Evolutionary conservation across 1,140 invertebrate species (phyloP).

Genomic region (Meloidogyne chitwoodi): DNA sequence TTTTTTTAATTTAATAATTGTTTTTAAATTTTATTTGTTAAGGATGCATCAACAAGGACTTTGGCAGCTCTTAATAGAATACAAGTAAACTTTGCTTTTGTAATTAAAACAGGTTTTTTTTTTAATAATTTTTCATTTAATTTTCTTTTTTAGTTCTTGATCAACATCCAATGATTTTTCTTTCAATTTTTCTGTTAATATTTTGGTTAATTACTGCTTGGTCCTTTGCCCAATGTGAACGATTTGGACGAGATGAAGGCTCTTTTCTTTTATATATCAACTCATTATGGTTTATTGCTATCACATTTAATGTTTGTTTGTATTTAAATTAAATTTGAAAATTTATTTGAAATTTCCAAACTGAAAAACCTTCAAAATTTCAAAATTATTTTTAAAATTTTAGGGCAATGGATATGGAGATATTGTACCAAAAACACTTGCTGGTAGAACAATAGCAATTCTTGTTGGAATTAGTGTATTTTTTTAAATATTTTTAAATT

Average conservation of each 20-base stretch:
- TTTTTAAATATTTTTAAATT: slow-evolving; percentile 41
- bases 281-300: slow-evolving; percentile 58
- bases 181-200: slow-evolving; percentile 51
- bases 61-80: slow-evolving; percentile 95
- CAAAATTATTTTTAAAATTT: slow-evolving; percentile 37
- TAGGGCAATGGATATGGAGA: slow-evolving; percentile 70
- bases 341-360: no score
- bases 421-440: slow-evolving; percentile 99
- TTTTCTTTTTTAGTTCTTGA: slow-evolving; percentile 70
- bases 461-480: slow-evolving; percentile 97
- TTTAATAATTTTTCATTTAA: slow-evolving; percentile 81
- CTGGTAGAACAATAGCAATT: slow-evolving; percentile 92
- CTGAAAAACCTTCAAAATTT: no score
- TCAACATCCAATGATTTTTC: slow-evolving; percentile 52
- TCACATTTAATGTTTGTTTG: slow-evolving; percentile 33
- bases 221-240: slow-evolving; percentile 47
- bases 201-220: slow-evolving; percentile 57
- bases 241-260: slow-evolving; percentile 36
- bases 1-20: background rate
- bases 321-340: background rate
- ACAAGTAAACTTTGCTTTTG: slow-evolving; percentile 89
- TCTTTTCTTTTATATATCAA: slow-evolving; percentile 57
- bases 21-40: slow-evolving; percentile 59
- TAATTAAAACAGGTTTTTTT: slow-evolving; percentile 78
- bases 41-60: slow-evolving; percentile 76